Evolutionary conservation across 2,113 vertebrate species (phyloP).

Genomic region (Corydoras sp.): DNA sequence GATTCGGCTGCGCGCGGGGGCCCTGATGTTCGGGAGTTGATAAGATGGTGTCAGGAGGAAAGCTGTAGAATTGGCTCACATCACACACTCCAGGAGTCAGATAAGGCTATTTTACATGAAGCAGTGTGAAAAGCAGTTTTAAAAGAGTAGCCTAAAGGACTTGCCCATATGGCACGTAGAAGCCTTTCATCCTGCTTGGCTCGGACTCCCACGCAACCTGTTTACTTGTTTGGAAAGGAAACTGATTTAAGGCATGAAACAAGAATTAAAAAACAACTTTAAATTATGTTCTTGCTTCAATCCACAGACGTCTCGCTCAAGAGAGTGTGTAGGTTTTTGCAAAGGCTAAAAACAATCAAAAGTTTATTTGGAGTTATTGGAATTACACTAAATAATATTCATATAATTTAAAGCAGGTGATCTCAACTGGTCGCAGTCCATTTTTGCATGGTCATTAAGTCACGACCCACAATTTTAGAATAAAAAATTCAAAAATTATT

Average conservation of each 20-base stretch:
- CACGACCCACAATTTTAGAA: too few relatives aligned
- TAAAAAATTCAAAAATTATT: too few relatives aligned
- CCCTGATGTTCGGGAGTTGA: conserved; percentile 29
- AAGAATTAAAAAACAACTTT: not conserved
- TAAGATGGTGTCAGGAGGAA: conserved; percentile 26
- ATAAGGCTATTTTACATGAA: conserved; percentile 39
- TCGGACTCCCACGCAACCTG: conserved; percentile 18
- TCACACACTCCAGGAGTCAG: conserved; percentile 1
- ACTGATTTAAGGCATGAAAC: conserved; percentile 9
- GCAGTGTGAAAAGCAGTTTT: conserved; percentile 23
- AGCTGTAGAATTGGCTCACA: conserved; percentile 12
- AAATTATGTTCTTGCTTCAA: conserved; percentile 1
- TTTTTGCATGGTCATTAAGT: too few relatives aligned
- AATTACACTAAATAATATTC: too few relatives aligned
- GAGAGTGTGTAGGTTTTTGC: not conserved
- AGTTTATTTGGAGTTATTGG: too few relatives aligned
- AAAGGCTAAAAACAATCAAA: too few relatives aligned
- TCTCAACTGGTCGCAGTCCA: too few relatives aligned
- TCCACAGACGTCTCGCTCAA: not conserved
- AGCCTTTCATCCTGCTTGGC: conserved; percentile 36
- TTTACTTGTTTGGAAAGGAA: conserved; percentile 12
- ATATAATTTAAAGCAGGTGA: too few relatives aligned
- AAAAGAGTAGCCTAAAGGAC: conserved; percentile 32
- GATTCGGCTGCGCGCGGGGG: not conserved
- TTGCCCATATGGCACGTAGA: conserved; percentile 12